Conservation (phyloP, 1,140 invertebrate genomes). For the Mycetomoellerius zeteki region DNA sequence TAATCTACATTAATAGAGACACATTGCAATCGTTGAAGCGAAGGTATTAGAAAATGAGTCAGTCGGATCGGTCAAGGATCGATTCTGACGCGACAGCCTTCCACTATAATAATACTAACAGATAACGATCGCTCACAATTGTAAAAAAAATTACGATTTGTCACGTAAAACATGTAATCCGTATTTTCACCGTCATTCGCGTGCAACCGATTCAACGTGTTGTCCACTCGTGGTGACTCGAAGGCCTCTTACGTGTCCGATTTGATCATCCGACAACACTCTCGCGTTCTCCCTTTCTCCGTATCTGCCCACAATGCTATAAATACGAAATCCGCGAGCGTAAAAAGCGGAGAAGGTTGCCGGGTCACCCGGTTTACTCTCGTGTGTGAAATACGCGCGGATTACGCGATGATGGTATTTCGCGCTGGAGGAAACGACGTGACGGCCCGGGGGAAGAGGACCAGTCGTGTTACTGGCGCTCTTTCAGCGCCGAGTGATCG, state of each 20-base stretch:
- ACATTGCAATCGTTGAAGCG: no score
- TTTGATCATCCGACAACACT: neutral
- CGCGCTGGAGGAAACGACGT: neutral
- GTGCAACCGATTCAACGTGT: neutral
- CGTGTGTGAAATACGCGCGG: neutral
- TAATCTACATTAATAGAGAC: no score
- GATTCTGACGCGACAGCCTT: neutral
- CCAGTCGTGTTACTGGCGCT: slow-evolving; percentile 16
- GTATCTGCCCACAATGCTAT: neutral
- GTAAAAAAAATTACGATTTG: neutral
- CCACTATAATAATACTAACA: neutral
- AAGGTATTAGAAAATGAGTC: neutral
- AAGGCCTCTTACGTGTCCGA: slow-evolving; percentile 1
- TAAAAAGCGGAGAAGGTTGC: neutral
- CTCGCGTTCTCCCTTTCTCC: neutral
- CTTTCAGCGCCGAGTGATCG: slow-evolving; percentile 45
- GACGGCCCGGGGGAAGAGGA: neutral
- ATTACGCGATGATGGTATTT: neutral
- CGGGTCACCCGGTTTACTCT: neutral
- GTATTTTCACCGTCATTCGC: neutral
- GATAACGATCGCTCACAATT: neutral
- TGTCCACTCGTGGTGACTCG: neutral
- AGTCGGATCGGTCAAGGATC: neutral
- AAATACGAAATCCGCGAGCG: slow-evolving; percentile 9
- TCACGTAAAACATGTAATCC: slow-evolving; percentile 10